Conservation (phyloP, 2,797 vertebrate species). For the Cygnus olor region DNA sequence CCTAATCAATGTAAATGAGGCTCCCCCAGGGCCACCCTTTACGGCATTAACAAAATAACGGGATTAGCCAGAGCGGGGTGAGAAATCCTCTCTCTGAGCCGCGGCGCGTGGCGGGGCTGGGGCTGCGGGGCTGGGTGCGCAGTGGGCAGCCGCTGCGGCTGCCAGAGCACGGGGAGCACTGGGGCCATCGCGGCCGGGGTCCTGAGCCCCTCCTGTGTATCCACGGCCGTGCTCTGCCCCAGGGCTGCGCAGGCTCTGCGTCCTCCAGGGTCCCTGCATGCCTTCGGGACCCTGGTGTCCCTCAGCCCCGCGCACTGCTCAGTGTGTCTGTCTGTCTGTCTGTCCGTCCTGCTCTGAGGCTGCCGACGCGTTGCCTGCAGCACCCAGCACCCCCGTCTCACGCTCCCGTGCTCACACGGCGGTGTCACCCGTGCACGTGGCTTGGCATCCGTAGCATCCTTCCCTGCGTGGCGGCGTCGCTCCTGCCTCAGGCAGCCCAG, state of each 20-base stretch:
- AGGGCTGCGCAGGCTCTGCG: accelerated
- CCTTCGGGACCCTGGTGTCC: background rate
- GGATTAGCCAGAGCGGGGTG: conserved; percentile 68
- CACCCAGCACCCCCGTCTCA: accelerated
- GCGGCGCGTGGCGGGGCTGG: background rate
- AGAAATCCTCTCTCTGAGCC: conserved; percentile 59
- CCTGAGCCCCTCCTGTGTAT: too few relatives aligned
- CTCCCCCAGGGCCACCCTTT: conserved; percentile 70
- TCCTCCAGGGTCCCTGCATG: background rate
- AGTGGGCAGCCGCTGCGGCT: background rate
- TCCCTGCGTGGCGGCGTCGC: background rate
- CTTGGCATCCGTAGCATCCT: background rate
- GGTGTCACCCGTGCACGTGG: background rate
- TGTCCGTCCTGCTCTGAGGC: background rate
- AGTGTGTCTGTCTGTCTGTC: background rate
- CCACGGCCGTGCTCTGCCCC: too few relatives aligned
- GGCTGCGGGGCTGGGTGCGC: accelerated
- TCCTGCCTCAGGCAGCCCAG: too few relatives aligned
- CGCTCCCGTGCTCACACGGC: accelerated
- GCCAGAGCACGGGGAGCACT: background rate
- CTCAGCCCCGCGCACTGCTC: accelerated
- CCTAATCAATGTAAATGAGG: conserved; percentile 71
- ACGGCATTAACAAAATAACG: conserved; percentile 72
- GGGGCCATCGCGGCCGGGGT: too few relatives aligned
- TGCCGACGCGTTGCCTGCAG: accelerated